Percentiles rank a stretch among this genome's conserved stretches.
Evolutionary conservation across 2,888 invertebrate genomes (phyloP).

Genomic region (Dinocampus coccinellae): DNA sequence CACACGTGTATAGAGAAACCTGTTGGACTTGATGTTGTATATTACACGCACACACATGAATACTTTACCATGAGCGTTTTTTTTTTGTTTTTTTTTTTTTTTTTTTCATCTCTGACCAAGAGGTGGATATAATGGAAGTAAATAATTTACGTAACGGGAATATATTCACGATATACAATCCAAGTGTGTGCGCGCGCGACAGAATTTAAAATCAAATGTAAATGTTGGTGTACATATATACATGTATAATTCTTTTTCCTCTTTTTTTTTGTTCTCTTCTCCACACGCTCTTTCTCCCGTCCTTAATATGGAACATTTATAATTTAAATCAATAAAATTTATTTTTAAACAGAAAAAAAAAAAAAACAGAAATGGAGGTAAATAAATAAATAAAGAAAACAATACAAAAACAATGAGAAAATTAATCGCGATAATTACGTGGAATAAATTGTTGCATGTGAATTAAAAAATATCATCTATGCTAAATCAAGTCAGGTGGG

Average conservation of each 20-base stretch:
- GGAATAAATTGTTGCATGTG: neutral
- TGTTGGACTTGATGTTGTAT: neutral
- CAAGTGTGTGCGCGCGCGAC: neutral
- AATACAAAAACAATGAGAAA: too few relatives aligned
- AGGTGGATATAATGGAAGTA: slow-evolving; percentile 12
- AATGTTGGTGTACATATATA: neutral
- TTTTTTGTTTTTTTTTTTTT: neutral
- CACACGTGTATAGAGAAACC: slow-evolving; percentile 21
- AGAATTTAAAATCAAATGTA: neutral
- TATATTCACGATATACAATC: slow-evolving; percentile 2
- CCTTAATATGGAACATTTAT: neutral
- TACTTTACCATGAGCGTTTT: neutral
- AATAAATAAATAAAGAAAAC: too few relatives aligned
- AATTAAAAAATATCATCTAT: neutral
- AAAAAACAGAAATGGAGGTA: too few relatives aligned
- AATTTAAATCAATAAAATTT: neutral
- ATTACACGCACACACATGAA: neutral
- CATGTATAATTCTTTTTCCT: neutral
- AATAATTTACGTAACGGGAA: slow-evolving; percentile 17
- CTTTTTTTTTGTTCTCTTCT: neutral
- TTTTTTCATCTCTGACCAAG: neutral
- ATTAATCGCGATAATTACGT: too few relatives aligned
- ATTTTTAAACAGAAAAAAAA: neutral
- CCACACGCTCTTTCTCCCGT: too few relatives aligned
- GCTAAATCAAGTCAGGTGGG: slow-evolving; percentile 38